Evolutionary conservation across 2,888 invertebrate genomes (phyloP), one percentile per base, ranked within the genome.

Genomic region (Dorcus parallelipipedus): DNA sequence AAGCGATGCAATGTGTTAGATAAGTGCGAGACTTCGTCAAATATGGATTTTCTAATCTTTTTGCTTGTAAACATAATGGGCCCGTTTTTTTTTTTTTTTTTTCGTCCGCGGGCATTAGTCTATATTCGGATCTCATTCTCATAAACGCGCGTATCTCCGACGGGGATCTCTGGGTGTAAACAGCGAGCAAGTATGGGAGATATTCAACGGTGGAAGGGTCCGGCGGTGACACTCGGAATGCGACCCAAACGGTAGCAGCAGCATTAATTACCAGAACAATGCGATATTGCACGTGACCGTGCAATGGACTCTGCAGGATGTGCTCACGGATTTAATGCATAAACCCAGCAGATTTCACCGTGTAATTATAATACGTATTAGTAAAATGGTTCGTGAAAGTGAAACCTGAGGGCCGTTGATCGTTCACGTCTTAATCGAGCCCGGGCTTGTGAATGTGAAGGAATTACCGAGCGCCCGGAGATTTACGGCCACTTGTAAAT

Each of bases 261-360:
- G 63, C 63, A 64, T 64, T 64, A 64, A 61, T 66, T 64, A 65
- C 56, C 58, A 48, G 57, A 63, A 64, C 62, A 64, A 64, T 66
- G 59, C 56, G 65, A 65, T 62, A 64, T 65, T 64, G 65, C 63
- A 67, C 67, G 67, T 67, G 67, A 64, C 65, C 62, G 54, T 48
- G 58, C 64, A 66, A 66, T 64, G 64, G 66, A 64, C 57, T 39
- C 62, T 53, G 60, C 54, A 49, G 55, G 54, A 38, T 49, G 54
- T 33, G 42, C 42, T 17, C 42, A 17, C 42, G 10, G 42, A 42
- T 17, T 10, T 9, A 42, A 42, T 17, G 8, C 3, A 33, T 33
- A 33, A 33, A 33, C 6, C 26, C 26, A 7, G 26, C 42, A 7
- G 42, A 42, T 42, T 42, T 42, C 42, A 9, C 42, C 9, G 41